Percentiles rank a stretch among this genome's conserved stretches.
These are phyloP conservation scores for Ephestia elutella DNA, from an alignment of 1,140 invertebrate genomes.

Conservation along the genomic window DNA sequence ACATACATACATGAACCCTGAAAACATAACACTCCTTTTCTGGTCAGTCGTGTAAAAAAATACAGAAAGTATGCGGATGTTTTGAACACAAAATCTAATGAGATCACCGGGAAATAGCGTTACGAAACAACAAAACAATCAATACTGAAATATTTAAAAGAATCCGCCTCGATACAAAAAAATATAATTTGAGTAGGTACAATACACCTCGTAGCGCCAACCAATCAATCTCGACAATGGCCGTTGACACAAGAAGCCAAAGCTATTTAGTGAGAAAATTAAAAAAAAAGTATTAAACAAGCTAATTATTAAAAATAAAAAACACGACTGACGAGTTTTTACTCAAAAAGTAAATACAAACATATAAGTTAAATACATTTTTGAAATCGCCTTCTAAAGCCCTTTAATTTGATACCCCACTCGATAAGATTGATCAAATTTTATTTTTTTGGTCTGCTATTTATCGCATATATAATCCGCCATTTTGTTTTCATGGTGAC, in stretches of 20 bases:
- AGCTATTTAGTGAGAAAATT: slow-evolving; percentile 30
- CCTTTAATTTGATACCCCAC: too few species aligned
- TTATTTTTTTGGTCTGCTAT: too few species aligned
- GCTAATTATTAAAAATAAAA: too few species aligned
- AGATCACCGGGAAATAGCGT: slow-evolving; percentile 16
- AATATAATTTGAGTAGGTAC: slow-evolving; percentile 28
- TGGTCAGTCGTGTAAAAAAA: neutral
- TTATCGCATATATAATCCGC: too few species aligned
- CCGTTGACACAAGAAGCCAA: slow-evolving; percentile 34
- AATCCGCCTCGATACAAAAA: slow-evolving; percentile 21
- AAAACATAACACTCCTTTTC: too few species aligned
- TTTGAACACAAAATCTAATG: slow-evolving; percentile 17
- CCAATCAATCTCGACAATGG: slow-evolving; percentile 43
- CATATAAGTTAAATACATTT: too few species aligned
- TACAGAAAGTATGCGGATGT: slow-evolving; percentile 20
- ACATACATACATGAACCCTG: too few species aligned
- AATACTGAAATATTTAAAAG: slow-evolving; percentile 7
- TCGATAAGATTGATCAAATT: too few species aligned
- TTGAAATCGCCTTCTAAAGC: too few species aligned
- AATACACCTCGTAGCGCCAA: slow-evolving; percentile 24
- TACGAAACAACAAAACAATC: slow-evolving; percentile 22
- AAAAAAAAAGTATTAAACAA: slow-evolving; percentile 31
- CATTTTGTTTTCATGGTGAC: too few species aligned
- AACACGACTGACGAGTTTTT: too few species aligned
- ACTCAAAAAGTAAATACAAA: too few species aligned